phyloP scores from a whole-genome alignment of 1,140 invertebrate species.

The Ceratina australensis region DNA sequence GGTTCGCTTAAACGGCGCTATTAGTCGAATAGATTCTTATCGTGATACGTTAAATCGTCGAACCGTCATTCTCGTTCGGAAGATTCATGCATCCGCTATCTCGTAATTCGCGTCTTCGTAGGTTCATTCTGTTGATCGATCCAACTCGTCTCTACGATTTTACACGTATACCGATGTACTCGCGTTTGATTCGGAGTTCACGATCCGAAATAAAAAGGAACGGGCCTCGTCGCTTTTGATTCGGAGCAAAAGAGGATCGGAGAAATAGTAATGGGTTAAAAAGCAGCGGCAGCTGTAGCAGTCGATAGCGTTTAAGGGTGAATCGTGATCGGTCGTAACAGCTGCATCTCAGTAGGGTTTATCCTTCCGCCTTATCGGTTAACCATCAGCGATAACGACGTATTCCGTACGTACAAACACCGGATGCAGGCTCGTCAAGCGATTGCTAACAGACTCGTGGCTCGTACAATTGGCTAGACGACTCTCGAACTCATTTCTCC shows the following conservation, averaged over 20 bases:
- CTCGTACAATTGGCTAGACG: constrained; percentile 32
- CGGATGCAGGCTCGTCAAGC: neutral
- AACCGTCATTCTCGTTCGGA: neutral
- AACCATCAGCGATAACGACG: constrained; percentile 61
- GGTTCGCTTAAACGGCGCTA: constrained; percentile 48
- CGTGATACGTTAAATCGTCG: constrained; percentile 23
- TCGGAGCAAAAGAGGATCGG: no score
- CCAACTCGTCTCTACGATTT: neutral
- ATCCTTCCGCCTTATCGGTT: constrained; percentile 47
- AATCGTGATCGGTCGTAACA: constrained; percentile 62
- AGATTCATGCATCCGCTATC: neutral
- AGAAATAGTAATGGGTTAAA: neutral
- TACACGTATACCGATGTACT: neutral
- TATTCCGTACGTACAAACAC: no score
- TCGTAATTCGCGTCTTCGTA: neutral
- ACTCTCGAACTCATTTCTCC: neutral
- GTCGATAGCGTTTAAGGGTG: constrained; percentile 63
- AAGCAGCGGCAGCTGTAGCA: constrained; percentile 34
- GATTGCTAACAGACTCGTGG: constrained; percentile 10
- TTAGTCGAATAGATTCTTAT: constrained; percentile 34
- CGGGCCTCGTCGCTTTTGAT: no score
- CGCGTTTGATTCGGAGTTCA: no score
- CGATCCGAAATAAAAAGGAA: neutral
- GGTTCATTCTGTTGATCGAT: neutral
- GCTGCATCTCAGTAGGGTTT: constrained; percentile 67